A percentile compares a stretch with the other conserved stretches of the same genome.
These are phyloP conservation scores for Cylas formicarius DNA, from an alignment of 1,140 invertebrate genomes.

Conservation along the genomic window DNA sequence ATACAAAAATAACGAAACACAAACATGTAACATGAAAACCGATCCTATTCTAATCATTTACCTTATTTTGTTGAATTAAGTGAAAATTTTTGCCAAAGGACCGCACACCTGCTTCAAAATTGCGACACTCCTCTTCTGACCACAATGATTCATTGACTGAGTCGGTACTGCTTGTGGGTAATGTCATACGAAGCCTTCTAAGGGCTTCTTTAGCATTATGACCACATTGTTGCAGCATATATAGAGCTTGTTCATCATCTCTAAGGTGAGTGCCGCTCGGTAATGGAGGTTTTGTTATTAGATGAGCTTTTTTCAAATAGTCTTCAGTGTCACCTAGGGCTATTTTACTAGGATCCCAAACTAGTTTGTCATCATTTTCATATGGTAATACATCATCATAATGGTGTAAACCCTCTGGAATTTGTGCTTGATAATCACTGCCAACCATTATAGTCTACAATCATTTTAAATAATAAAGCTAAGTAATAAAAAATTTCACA, in stretches of 20 bases:
- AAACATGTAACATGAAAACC: too few species aligned
- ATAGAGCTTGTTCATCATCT: constrained; percentile 93
- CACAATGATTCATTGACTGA: constrained; percentile 68
- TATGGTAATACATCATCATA: constrained; percentile 87
- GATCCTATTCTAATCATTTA: constrained; percentile 44
- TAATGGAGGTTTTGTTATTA: constrained; percentile 50
- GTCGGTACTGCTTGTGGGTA: constrained; percentile 56
- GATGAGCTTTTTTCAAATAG: constrained; percentile 67
- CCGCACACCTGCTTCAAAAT: constrained; percentile 91
- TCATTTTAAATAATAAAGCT: too few species aligned
- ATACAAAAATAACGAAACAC: too few species aligned
- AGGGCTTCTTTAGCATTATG: constrained; percentile 91
- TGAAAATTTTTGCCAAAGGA: constrained; percentile 95
- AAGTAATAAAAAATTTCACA: constrained; percentile 1
- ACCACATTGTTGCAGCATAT: constrained; percentile 82
- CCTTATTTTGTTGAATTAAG: constrained; percentile 89
- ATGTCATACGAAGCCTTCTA: constrained; percentile 73
- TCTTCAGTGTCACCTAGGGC: constrained; percentile 69
- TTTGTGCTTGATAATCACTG: constrained; percentile 85
- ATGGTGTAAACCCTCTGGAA: constrained; percentile 83
- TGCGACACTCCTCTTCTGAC: constrained; percentile 96
- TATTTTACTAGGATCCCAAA: constrained; percentile 83
- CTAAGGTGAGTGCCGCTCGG: constrained; percentile 73
- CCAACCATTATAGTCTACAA: constrained; percentile 88
- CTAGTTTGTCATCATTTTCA: constrained; percentile 91